Percentiles rank a stretch among this genome's conserved stretches.
These are phyloP conservation scores for Echinometra lucunter DNA, from an alignment of 53 echinoderm and acorn worm species.

Conservation along the genomic window DNA sequence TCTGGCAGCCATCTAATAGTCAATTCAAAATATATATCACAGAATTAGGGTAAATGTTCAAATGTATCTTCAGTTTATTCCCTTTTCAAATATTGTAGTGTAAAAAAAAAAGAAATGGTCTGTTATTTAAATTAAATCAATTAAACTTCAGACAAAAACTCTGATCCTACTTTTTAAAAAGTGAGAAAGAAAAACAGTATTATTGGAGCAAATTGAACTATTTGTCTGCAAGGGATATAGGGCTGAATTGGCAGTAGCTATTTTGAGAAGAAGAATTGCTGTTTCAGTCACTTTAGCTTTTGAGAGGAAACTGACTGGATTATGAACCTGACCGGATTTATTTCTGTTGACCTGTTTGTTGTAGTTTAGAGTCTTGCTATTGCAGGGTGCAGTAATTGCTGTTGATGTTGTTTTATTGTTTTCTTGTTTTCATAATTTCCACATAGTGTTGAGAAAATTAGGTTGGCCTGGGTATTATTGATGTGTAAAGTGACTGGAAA, in stretches of 20 bases:
- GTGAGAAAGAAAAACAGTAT: neutral
- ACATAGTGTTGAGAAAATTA: neutral
- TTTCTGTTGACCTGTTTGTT: constrained; percentile 2
- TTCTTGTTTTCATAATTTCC: neutral
- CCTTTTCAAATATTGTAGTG: neutral
- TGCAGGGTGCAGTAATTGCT: neutral
- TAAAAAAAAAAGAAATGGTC: neutral
- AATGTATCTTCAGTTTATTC: neutral
- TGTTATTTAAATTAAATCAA: neutral
- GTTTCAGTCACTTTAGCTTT: constrained; percentile 37
- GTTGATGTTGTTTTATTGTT: neutral
- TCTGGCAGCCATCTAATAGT: neutral
- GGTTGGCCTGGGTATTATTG: neutral
- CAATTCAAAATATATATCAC: neutral
- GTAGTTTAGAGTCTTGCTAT: neutral
- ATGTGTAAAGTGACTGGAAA: neutral
- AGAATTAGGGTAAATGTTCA: neutral
- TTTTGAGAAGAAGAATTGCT: constrained; percentile 36
- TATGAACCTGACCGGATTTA: constrained; percentile 24
- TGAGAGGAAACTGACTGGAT: constrained; percentile 21
- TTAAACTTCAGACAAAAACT: neutral
- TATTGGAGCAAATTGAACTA: neutral
- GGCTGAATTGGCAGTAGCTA: constrained; percentile 34
- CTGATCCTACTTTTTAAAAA: neutral
- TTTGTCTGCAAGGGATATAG: constrained; percentile 48